phyloP scores from a whole-genome alignment of 2,888 invertebrate genomes.

The Oxyteleia sp. region DNA sequence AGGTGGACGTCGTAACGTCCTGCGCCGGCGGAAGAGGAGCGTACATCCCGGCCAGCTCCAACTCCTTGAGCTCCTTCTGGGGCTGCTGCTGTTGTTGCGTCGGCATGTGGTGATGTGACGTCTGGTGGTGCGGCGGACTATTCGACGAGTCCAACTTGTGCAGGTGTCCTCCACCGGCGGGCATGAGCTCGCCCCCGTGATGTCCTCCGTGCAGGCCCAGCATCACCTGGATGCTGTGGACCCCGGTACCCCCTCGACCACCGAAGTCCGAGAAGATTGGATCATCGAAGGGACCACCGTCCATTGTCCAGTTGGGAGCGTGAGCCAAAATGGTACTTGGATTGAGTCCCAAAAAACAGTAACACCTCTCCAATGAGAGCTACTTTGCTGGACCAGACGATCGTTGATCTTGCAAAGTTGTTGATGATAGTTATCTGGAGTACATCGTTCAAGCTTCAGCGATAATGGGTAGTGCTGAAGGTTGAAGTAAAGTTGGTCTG shows the following conservation, averaged over 20 bases:
- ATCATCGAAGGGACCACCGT: conserved; percentile 92
- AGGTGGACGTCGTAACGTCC: conserved; percentile 88
- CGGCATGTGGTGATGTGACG: conserved; percentile 84
- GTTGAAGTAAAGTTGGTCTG: neutral
- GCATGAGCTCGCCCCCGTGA: conserved; percentile 84
- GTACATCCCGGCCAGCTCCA: conserved; percentile 86
- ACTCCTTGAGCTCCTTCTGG: conserved; percentile 86
- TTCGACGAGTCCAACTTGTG: conserved; percentile 88
- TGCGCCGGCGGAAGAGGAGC: conserved; percentile 85
- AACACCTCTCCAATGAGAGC: neutral
- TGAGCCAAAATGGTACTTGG: conserved; percentile 22
- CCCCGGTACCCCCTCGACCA: conserved; percentile 89
- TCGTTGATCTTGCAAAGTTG: neutral
- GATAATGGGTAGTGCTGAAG: neutral
- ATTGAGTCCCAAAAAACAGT: neutral
- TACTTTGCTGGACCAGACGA: neutral
- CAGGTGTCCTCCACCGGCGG: conserved; percentile 82
- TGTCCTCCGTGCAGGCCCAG: conserved; percentile 89
- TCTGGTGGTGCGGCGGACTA: conserved; percentile 87
- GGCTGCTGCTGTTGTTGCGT: conserved; percentile 88
- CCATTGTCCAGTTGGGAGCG: conserved; percentile 88
- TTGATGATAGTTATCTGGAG: neutral
- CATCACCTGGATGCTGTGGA: conserved; percentile 91
- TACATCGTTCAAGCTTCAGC: neutral
- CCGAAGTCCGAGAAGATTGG: conserved; percentile 93